Evolutionary conservation across 2,113 vertebrate genomes (phyloP).

Genomic region (Macrotus californicus): DNA sequence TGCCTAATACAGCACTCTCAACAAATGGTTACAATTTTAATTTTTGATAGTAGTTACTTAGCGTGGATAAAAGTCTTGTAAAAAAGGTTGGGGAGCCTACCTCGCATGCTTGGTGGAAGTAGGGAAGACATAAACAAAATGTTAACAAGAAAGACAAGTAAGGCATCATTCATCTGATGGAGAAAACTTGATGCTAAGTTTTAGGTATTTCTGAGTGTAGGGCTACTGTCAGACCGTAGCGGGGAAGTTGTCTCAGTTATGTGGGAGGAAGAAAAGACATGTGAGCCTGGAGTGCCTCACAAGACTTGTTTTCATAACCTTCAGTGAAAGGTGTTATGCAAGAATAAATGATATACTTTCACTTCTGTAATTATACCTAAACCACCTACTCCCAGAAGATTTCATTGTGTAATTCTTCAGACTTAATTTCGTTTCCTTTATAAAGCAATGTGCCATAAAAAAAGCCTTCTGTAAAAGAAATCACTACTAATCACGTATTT

Average conservation of each 20-base stretch:
- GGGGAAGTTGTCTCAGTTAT: background rate
- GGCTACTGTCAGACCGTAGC: background rate
- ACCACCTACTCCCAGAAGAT: constrained; percentile 42
- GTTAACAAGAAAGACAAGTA: background rate
- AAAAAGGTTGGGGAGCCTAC: background rate
- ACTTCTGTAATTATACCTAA: constrained; percentile 65
- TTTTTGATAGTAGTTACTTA: background rate
- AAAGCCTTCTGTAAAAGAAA: constrained; percentile 46
- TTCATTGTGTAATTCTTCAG: constrained; percentile 62
- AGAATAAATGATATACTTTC: constrained; percentile 44
- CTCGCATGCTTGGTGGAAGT: background rate
- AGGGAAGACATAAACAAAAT: background rate
- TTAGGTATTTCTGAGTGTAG: background rate
- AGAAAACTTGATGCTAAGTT: background rate
- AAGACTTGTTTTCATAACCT: constrained; percentile 49
- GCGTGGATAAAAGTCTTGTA: background rate
- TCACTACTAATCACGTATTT: constrained; percentile 61
- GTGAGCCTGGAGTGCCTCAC: background rate
- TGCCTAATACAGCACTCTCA: background rate
- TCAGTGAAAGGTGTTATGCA: constrained; percentile 39
- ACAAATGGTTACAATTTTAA: background rate
- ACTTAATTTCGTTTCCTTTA: constrained; percentile 62
- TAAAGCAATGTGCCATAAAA: constrained; percentile 49
- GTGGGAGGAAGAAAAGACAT: background rate
- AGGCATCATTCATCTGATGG: background rate